Evolutionary conservation across 2,888 invertebrate species (phyloP).

Genomic region (Tetanocera ferruginea): DNA sequence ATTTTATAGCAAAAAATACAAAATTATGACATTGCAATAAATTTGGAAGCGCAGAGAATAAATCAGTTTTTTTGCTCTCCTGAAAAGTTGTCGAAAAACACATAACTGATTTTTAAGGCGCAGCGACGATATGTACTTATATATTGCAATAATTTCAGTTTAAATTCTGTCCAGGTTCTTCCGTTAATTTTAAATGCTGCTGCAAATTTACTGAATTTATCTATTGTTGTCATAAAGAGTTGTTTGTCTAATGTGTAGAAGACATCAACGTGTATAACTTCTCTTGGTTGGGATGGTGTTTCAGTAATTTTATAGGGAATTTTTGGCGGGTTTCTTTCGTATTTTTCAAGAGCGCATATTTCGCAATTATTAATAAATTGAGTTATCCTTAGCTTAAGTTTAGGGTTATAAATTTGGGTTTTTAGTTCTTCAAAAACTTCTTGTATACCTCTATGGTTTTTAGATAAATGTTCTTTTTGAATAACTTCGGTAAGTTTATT

Average conservation of each 20-base stretch:
- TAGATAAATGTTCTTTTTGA: not conserved
- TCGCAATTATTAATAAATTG: constrained; percentile 31
- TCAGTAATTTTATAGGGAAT: constrained; percentile 9
- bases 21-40: no score
- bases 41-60: no score
- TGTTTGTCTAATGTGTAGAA: constrained; percentile 17
- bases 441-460: not conserved
- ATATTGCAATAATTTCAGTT: constrained; percentile 32
- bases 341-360: constrained; percentile 38
- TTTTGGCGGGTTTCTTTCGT: constrained; percentile 41
- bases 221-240: constrained; percentile 33
- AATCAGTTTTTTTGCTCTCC: no score
- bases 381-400: constrained; percentile 34
- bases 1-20: no score
- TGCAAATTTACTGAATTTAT: constrained; percentile 41
- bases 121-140: constrained; percentile 39
- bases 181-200: constrained; percentile 29
- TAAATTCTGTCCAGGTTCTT: constrained; percentile 13
- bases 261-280: constrained; percentile 23
- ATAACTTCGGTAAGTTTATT: not conserved
- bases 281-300: constrained; percentile 3
- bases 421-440: constrained; percentile 8
- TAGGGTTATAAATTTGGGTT: constrained; percentile 10
- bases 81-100: no score
- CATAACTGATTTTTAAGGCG: no score